phyloP scores from a whole-genome alignment of 2,113 vertebrate species.

The Lampris incognitus region DNA sequence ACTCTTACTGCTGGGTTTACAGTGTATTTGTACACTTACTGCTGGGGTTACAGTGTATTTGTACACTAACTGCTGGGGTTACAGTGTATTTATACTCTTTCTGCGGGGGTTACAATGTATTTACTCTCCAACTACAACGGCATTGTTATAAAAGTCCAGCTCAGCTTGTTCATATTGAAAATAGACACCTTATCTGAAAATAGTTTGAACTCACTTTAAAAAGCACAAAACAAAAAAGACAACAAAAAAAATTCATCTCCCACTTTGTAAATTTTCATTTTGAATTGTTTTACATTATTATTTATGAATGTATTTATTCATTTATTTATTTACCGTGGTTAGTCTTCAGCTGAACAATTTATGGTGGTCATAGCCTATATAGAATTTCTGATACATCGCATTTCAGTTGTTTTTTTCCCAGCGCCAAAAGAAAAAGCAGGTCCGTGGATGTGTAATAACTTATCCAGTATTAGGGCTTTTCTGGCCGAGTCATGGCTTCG shows the following conservation, averaged over 20 bases:
- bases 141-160: background rate
- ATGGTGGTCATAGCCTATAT: constrained; percentile 1
- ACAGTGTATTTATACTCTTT: constrained; percentile 10
- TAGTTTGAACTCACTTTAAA: constrained; percentile 17
- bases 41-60: no score
- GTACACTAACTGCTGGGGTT: background rate
- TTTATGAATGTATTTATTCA: background rate
- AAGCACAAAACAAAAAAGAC: constrained; percentile 45
- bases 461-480: constrained; percentile 29
- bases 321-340: background rate
- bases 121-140: background rate
- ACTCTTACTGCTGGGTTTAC: no score
- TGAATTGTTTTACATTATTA: background rate
- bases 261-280: constrained; percentile 1
- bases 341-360: background rate
- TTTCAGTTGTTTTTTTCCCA: background rate
- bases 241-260: background rate
- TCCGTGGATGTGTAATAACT: constrained; percentile 54
- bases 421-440: background rate
- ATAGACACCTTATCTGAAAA: constrained; percentile 22
- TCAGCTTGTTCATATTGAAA: constrained; percentile 12
- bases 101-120: no score
- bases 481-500: constrained; percentile 50
- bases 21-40: no score
- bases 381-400: constrained; percentile 35